Conservation (phyloP, 2,888 invertebrate genomes). For the Hybos culiciformis region DNA sequence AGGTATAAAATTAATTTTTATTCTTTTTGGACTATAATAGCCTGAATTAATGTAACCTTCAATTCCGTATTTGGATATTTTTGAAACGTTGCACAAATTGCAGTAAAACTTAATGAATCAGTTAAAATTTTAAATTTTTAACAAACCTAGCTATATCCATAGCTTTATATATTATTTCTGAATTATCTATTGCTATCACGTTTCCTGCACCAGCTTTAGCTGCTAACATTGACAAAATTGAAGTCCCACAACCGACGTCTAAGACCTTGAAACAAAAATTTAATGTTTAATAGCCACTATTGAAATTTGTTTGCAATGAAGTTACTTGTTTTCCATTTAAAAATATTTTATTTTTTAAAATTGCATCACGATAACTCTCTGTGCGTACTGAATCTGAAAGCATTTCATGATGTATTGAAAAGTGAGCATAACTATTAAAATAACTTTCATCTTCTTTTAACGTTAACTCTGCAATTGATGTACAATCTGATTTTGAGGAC, state of each 20-base stretch:
- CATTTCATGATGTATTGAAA: constrained; percentile 91
- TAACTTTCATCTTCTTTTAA: constrained; percentile 60
- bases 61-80: too few relatives aligned
- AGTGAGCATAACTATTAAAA: constrained; percentile 77
- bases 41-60: too few relatives aligned
- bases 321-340: constrained; percentile 55
- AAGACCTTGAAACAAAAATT: too few relatives aligned
- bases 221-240: constrained; percentile 95
- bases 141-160: constrained; percentile 78
- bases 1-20: too few relatives aligned
- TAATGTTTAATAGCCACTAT: too few relatives aligned
- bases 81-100: too few relatives aligned
- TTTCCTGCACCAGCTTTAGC: constrained; percentile 83
- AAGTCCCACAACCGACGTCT: constrained; percentile 96
- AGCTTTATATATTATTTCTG: constrained; percentile 89
- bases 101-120: too few relatives aligned
- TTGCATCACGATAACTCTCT: constrained; percentile 72
- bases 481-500: constrained; percentile 4
- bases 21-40: too few relatives aligned
- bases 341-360: constrained; percentile 54
- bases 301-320: too few relatives aligned
- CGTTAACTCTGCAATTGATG: constrained; percentile 36
- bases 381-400: constrained; percentile 77
- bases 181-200: constrained; percentile 91
- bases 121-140: neutral